Conservation (phyloP, 1,140 invertebrate genomes). For the Aphis craccivora region DNA sequence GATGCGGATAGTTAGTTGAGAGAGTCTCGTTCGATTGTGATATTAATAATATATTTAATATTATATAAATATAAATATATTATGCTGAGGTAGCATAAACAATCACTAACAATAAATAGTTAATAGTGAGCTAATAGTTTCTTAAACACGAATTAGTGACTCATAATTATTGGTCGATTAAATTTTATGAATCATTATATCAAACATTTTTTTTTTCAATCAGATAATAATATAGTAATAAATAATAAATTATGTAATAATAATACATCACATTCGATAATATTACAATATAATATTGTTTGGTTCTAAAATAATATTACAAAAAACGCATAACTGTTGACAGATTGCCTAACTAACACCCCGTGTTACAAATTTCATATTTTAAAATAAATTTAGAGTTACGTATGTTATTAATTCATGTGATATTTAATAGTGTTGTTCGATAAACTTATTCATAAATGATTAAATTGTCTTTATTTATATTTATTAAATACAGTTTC, state of each 20-base stretch:
- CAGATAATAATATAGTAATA: background rate
- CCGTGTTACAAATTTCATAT: background rate
- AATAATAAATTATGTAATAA: background rate
- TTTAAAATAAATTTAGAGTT: no score
- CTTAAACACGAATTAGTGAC: background rate
- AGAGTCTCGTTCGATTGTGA: background rate
- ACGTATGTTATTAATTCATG: background rate
- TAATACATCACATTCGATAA: background rate
- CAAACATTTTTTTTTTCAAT: background rate
- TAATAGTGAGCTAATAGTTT: background rate
- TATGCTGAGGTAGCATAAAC: background rate
- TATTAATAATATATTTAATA: background rate
- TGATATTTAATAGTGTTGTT: background rate
- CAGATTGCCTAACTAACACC: constrained; percentile 3
- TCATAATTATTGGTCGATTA: background rate
- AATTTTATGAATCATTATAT: background rate
- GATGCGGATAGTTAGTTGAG: background rate
- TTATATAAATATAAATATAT: no score
- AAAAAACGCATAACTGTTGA: background rate
- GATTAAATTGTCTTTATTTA: background rate
- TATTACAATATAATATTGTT: background rate
- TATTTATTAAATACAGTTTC: background rate
- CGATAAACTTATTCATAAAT: background rate
- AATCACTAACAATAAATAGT: background rate
- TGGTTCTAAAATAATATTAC: background rate